Evolutionary conservation across 2,888 invertebrate species (phyloP).

Genomic region (Callosobruchus maculatus): DNA sequence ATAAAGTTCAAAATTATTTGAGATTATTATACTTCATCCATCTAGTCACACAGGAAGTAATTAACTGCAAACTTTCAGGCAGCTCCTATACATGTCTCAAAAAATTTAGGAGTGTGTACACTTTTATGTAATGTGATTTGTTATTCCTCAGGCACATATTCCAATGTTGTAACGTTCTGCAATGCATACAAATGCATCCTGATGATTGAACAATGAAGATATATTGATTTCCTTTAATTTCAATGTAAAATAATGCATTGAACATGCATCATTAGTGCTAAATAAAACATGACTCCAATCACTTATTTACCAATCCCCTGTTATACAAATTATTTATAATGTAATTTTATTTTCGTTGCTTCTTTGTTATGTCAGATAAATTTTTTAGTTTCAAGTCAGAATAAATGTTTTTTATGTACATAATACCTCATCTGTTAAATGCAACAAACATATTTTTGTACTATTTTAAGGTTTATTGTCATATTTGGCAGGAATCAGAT

Average conservation of each 20-base stretch:
- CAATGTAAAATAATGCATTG: background rate
- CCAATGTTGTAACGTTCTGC: background rate
- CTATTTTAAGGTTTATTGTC: no score
- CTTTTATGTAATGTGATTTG: background rate
- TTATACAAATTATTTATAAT: background rate
- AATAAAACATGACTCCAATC: background rate
- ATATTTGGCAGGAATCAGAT: no score
- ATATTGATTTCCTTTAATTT: background rate
- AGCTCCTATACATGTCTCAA: no score
- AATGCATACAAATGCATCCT: background rate
- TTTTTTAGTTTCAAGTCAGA: background rate
- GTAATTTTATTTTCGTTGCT: background rate
- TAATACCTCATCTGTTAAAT: no score
- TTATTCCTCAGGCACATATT: background rate
- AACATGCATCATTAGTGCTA: background rate
- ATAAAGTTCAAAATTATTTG: no score
- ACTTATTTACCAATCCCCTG: background rate
- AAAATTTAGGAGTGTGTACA: no score
- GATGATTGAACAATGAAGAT: background rate
- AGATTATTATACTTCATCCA: no score
- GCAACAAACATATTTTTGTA: no score
- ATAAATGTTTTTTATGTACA: background rate
- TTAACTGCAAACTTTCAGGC: no score
- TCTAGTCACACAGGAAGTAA: no score
- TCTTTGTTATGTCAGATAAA: background rate